Conservation (phyloP, 2,888 invertebrate genomes). For the Nephrotoma guestfalica region DNA sequence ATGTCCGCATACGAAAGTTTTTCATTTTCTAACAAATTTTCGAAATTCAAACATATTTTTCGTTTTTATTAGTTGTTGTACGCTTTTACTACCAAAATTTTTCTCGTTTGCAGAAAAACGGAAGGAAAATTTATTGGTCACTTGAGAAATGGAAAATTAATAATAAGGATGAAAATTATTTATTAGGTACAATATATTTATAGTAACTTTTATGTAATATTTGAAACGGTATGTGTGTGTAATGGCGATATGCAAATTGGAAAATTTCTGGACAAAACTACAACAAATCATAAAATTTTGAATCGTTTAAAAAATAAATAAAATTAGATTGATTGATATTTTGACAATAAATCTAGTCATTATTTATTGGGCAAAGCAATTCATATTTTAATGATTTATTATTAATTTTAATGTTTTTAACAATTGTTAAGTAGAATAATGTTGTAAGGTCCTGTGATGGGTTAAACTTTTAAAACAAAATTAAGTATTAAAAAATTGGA, state of each 20-base stretch:
- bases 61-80: background rate
- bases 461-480: too few relatives aligned
- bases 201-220: background rate
- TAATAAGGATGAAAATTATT: background rate
- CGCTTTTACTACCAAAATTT: background rate
- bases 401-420: too few relatives aligned
- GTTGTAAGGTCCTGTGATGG: too few relatives aligned
- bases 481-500: too few relatives aligned
- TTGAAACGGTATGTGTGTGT: background rate
- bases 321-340: too few relatives aligned
- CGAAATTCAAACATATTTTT: background rate
- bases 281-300: background rate
- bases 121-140: background rate
- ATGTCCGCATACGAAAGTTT: background rate
- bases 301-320: too few relatives aligned
- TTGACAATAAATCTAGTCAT: too few relatives aligned
- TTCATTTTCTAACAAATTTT: background rate
- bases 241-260: background rate
- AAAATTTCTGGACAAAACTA: background rate
- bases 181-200: background rate
- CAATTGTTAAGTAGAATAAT: too few relatives aligned
- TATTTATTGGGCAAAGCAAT: too few relatives aligned
- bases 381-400: too few relatives aligned
- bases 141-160: background rate
- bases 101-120: background rate